Evolutionary conservation across 2,113 vertebrate species (phyloP).

Genomic region (Procavia capensis): DNA sequence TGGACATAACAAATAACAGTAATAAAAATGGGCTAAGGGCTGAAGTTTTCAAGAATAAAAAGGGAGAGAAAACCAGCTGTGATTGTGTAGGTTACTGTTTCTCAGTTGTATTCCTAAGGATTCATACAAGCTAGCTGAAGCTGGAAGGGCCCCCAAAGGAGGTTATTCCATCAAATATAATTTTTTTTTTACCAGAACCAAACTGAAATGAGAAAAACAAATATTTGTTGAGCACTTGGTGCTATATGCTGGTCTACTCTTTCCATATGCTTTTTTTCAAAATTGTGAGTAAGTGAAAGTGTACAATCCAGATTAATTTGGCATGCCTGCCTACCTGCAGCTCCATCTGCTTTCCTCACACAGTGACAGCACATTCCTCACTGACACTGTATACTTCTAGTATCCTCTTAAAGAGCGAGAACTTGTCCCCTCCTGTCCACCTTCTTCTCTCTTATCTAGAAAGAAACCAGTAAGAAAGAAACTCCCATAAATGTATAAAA

Average conservation of each 20-base stretch:
- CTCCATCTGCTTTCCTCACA: too few species aligned
- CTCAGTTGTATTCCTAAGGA: neutral
- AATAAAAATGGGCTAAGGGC: neutral
- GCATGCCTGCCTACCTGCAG: too few species aligned
- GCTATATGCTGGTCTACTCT: neutral
- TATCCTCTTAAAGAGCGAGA: too few species aligned
- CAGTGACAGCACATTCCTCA: too few species aligned
- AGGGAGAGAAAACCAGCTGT: neutral
- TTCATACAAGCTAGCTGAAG: neutral
- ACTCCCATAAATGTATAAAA: too few species aligned
- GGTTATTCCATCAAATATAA: neutral
- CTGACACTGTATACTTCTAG: too few species aligned
- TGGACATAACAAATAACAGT: neutral
- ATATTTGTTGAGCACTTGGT: slow-evolving; percentile 25
- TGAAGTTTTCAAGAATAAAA: slow-evolving; percentile 33
- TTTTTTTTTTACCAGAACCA: neutral
- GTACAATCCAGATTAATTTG: too few species aligned
- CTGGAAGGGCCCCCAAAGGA: neutral
- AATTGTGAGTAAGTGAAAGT: too few species aligned
- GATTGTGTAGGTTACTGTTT: neutral
- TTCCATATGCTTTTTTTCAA: slow-evolving; percentile 14
- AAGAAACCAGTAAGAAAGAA: too few species aligned
- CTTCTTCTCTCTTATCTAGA: too few species aligned
- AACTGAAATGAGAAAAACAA: neutral
- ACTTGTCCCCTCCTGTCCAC: too few species aligned